Conservation (phyloP, 2,888 invertebrate genomes). For the Drosophila monieri region DNA sequence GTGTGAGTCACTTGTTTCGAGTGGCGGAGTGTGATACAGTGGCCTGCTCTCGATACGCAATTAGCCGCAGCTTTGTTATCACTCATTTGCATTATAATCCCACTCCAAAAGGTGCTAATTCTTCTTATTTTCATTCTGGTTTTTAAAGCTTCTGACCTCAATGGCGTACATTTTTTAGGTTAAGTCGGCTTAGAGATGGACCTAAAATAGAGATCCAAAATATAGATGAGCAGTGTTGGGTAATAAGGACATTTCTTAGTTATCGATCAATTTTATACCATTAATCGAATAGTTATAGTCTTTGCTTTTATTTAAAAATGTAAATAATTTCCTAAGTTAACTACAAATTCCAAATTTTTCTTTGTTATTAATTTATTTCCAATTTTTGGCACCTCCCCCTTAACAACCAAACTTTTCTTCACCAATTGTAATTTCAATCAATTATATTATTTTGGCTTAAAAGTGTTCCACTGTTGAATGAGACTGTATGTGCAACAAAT, state of each 20-base stretch:
- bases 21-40: conserved; percentile 47
- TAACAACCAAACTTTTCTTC: neutral
- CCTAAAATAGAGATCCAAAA: too few relatives aligned
- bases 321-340: neutral
- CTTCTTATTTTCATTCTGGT: neutral
- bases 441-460: conserved; percentile 22
- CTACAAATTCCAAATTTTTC: neutral
- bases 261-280: neutral
- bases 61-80: conserved; percentile 64
- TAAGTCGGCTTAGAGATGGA: neutral
- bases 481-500: conserved; percentile 70
- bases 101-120: conserved; percentile 34
- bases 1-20: conserved; percentile 51
- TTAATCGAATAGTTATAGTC: neutral
- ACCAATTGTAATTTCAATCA: conserved; percentile 23
- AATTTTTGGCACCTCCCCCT: neutral
- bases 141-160: conserved; percentile 1
- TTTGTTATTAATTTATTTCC: neutral
- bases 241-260: neutral
- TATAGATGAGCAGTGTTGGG: neutral
- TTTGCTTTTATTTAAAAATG: neutral
- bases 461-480: conserved; percentile 35
- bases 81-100: conserved; percentile 33
- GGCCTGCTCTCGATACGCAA: conserved; percentile 58
- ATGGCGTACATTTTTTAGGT: neutral